phyloP scores from a whole-genome alignment of 2,113 vertebrate species.

The Morone saxatilis region DNA sequence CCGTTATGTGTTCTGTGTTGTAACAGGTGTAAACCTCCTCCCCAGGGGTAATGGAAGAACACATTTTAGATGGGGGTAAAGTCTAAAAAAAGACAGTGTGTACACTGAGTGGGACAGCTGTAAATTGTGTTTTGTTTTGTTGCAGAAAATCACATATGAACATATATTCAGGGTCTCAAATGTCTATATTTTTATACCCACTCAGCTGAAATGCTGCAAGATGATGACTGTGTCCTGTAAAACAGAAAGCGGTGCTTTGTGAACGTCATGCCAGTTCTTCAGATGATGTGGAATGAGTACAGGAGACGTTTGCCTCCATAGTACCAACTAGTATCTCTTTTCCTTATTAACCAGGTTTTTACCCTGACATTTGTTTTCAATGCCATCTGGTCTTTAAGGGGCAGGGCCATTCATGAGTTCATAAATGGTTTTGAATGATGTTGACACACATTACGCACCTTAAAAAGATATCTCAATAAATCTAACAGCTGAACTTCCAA shows the following conservation, averaged over 20 bases:
- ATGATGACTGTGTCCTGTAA: conserved; percentile 78
- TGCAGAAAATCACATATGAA: conserved; percentile 80
- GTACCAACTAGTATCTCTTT: conserved; percentile 65
- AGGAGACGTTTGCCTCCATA: conserved; percentile 53
- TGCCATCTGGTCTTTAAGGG: conserved; percentile 58
- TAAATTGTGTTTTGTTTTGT: conserved; percentile 78
- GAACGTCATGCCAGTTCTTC: conserved; percentile 72
- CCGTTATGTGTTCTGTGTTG: conserved; percentile 72
- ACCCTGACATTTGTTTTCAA: conserved; percentile 63
- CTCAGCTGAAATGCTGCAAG: conserved; percentile 83
- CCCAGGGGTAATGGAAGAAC: conserved; percentile 59
- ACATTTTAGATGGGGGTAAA: conserved; percentile 66
- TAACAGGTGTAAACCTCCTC: conserved; percentile 66
- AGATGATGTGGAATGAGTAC: conserved; percentile 56
- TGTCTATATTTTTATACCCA: conserved; percentile 87
- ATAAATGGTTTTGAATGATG: conserved; percentile 62
- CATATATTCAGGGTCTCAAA: conserved; percentile 86
- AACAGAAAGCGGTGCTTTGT: conserved; percentile 76
- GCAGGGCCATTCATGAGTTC: conserved; percentile 53
- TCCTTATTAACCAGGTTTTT: conserved; percentile 75
- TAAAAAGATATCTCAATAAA: conserved; percentile 61
- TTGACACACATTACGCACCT: conserved; percentile 69
- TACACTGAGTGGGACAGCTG: conserved; percentile 73
- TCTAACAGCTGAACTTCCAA: conserved; percentile 45
- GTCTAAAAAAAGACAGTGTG: conserved; percentile 54